A percentile compares a stretch with the other conserved stretches of the same genome.
These are phyloP conservation scores for Noctua janthe DNA, from an alignment of 2,888 invertebrate genomes.

Conservation along the genomic window DNA sequence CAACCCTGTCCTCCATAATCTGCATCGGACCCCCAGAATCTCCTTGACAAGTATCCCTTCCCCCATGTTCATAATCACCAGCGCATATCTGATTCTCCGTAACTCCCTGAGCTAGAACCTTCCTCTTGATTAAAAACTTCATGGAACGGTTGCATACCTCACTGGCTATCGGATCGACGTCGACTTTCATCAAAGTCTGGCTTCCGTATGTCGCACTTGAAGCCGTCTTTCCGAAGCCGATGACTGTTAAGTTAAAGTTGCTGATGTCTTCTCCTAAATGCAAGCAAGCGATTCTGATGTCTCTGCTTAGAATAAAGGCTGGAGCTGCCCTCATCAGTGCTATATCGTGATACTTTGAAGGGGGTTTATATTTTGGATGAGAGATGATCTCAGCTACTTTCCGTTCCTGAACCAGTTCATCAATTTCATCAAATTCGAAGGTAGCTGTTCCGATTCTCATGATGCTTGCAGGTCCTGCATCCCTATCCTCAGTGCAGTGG, in stretches of 20 bases:
- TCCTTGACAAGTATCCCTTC: slow-evolving; percentile 87
- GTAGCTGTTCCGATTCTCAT: slow-evolving; percentile 90
- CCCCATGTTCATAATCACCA: slow-evolving; percentile 86
- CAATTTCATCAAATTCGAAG: slow-evolving; percentile 86
- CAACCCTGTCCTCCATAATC: slow-evolving; percentile 80
- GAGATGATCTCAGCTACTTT: slow-evolving; percentile 81
- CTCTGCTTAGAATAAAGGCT: slow-evolving; percentile 86
- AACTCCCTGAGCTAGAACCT: slow-evolving; percentile 80
- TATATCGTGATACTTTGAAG: slow-evolving; percentile 92
- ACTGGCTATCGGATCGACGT: slow-evolving; percentile 82
- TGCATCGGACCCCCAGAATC: slow-evolving; percentile 89
- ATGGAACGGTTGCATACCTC: slow-evolving; percentile 82
- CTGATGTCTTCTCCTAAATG: slow-evolving; percentile 75
- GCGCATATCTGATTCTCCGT: slow-evolving; percentile 84
- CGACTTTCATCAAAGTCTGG: slow-evolving; percentile 87
- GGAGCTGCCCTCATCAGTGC: slow-evolving; percentile 90
- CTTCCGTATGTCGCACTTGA: slow-evolving; percentile 84
- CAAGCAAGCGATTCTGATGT: slow-evolving; percentile 92
- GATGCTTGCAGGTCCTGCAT: slow-evolving; percentile 87
- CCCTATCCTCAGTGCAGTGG: slow-evolving; percentile 83
- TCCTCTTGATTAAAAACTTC: slow-evolving; percentile 81
- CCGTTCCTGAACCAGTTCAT: slow-evolving; percentile 89
- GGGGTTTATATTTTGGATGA: slow-evolving; percentile 90
- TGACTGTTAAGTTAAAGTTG: slow-evolving; percentile 86
- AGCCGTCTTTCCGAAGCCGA: slow-evolving; percentile 91